phyloP scores from a whole-genome alignment of 2,113 vertebrate species.

The Gymnorhina tibicen region DNA sequence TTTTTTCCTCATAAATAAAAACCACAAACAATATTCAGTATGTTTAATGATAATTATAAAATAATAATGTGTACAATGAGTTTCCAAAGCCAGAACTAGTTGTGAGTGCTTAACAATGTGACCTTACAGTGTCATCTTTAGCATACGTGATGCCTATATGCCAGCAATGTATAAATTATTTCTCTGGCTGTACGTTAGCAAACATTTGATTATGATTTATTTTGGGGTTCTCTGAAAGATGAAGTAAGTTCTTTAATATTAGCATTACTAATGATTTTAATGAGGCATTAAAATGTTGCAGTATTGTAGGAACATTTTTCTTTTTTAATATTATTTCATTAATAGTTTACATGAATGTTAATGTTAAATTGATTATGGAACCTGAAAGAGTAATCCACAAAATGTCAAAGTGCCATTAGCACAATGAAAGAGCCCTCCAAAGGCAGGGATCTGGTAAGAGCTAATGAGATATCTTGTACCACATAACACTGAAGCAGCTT shows the following conservation, averaged over 20 bases:
- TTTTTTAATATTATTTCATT: conserved; percentile 82
- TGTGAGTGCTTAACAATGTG: conserved; percentile 52
- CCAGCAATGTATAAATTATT: conserved; percentile 74
- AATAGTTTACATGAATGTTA: conserved; percentile 80
- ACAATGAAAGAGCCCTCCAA: conserved; percentile 49
- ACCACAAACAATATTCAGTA: conserved; percentile 68
- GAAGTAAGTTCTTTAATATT: conserved; percentile 82
- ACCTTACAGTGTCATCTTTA: conserved; percentile 67
- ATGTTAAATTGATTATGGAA: conserved; percentile 77
- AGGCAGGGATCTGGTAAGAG: conserved; percentile 16
- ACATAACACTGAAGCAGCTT: conserved; percentile 16
- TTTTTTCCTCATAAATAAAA: conserved; percentile 78
- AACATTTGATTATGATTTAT: conserved; percentile 86
- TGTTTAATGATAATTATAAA: conserved; percentile 75
- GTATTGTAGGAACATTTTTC: conserved; percentile 82
- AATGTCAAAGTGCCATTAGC: conserved; percentile 62
- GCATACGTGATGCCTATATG: conserved; percentile 57
- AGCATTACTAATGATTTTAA: conserved; percentile 88
- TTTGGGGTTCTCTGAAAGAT: conserved; percentile 80
- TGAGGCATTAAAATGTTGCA: conserved; percentile 86
- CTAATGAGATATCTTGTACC: conserved; percentile 9
- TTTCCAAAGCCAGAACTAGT: conserved; percentile 54
- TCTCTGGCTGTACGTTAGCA: conserved; percentile 75
- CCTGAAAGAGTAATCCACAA: conserved; percentile 71
- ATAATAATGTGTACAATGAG: conserved; percentile 43